Conservation (phyloP, 2,888 invertebrate genomes). For the Calameuta idolon region DNA sequence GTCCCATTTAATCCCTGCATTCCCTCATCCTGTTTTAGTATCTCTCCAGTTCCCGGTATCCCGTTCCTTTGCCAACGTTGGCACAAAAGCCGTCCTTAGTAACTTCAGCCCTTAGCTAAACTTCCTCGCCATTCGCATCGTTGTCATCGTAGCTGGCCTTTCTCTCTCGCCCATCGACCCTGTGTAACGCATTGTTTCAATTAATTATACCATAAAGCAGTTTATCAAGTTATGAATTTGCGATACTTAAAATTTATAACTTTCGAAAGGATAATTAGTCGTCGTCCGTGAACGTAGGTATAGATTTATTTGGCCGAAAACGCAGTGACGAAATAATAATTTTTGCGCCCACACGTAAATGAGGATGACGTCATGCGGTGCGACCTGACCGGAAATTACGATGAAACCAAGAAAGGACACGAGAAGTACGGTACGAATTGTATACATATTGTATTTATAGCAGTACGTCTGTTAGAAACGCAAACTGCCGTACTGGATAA, state of each 20-base stretch:
- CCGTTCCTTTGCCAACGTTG: conserved; percentile 3
- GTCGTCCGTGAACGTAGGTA: not conserved
- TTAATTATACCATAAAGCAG: conserved; percentile 42
- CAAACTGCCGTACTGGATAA: not conserved
- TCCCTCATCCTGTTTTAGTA: conserved; percentile 31
- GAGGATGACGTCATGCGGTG: not conserved
- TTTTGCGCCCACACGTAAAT: not conserved
- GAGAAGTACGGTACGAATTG: not conserved
- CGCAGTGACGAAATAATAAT: not conserved
- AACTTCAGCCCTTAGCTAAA: conserved; percentile 44
- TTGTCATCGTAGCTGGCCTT: not conserved
- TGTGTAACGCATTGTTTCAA: conserved; percentile 45
- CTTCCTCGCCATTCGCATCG: conserved; percentile 19
- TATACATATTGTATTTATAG: not conserved
- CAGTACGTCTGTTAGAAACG: not conserved
- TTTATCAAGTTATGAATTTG: conserved; percentile 39
- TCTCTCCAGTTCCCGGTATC: conserved; percentile 15
- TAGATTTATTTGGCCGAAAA: not conserved
- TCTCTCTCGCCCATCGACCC: conserved; percentile 19
- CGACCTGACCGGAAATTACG: not conserved
- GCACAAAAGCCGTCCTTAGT: conserved; percentile 58
- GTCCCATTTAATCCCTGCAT: conserved; percentile 45
- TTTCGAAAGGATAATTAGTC: conserved; percentile 33
- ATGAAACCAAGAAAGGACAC: not conserved
- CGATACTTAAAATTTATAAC: conserved; percentile 40